Evolutionary conservation across 2,888 invertebrate genomes (phyloP).

Genomic region (Cerastis rubricosa): DNA sequence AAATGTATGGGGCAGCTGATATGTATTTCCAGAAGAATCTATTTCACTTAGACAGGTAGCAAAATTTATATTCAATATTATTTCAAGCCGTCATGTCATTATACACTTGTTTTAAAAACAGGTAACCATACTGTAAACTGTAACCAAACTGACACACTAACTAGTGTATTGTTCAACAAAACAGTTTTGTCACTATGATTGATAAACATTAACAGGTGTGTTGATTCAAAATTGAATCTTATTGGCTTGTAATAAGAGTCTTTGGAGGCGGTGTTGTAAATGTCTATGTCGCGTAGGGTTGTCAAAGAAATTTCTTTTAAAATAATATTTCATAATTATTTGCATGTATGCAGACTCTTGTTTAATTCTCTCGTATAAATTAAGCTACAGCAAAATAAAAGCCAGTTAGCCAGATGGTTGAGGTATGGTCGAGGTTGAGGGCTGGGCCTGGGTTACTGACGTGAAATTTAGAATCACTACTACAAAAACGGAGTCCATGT

Average conservation of each 20-base stretch:
- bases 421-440: too few relatives aligned
- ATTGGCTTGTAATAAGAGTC: conserved; percentile 36
- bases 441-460: background rate
- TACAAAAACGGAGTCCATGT: background rate
- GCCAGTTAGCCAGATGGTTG: background rate
- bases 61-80: conserved; percentile 42
- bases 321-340: background rate
- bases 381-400: background rate
- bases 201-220: conserved; percentile 50
- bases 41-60: conserved; percentile 17
- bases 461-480: background rate
- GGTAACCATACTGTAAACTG: too few relatives aligned
- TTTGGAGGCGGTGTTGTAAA: background rate
- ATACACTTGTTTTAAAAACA: conserved; percentile 58
- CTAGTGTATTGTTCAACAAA: conserved; percentile 65
- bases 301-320: background rate
- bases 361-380: background rate
- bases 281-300: conserved; percentile 42
- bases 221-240: conserved; percentile 42
- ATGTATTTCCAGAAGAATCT: background rate
- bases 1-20: too few relatives aligned
- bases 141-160: conserved; percentile 62
- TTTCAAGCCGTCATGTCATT: conserved; percentile 28
- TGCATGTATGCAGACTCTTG: background rate
- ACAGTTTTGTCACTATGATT: conserved; percentile 69